Evolutionary conservation across 2,888 invertebrate genomes (phyloP).

Genomic region (Acleris emargana): DNA sequence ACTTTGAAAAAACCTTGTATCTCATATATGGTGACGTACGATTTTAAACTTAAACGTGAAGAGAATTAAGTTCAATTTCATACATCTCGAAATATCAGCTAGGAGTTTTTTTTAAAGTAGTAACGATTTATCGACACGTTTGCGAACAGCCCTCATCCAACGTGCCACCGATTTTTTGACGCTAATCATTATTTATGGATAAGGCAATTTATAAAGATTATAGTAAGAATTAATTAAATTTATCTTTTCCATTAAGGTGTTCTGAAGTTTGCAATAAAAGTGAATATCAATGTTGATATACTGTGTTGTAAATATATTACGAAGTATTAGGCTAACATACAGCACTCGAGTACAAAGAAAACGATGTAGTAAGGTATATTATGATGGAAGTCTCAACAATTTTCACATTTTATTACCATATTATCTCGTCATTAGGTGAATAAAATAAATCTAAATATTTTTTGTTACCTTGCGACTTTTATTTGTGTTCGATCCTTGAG

Average conservation of each 20-base stretch:
- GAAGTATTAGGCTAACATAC: slow-evolving; percentile 55
- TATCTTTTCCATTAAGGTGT: background rate
- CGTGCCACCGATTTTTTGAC: too few species aligned
- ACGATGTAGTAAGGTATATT: slow-evolving; percentile 48
- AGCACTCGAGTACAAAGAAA: slow-evolving; percentile 79
- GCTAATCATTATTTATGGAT: background rate
- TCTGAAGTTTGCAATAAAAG: background rate
- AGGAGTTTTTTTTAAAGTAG: too few species aligned
- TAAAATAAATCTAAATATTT: slow-evolving; percentile 74
- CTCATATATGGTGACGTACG: too few species aligned
- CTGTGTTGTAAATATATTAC: slow-evolving; percentile 20
- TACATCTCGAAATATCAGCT: too few species aligned
- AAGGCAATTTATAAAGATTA: background rate
- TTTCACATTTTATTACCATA: slow-evolving; percentile 44
- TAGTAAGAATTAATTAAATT: background rate
- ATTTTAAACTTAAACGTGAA: too few species aligned
- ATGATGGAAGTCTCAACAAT: slow-evolving; percentile 39
- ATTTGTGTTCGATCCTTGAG: slow-evolving; percentile 43
- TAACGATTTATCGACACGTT: too few species aligned
- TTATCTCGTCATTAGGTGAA: slow-evolving; percentile 60
- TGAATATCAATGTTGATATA: slow-evolving; percentile 32
- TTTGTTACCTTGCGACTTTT: slow-evolving; percentile 67
- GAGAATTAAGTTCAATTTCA: too few species aligned
- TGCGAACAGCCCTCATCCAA: too few species aligned
- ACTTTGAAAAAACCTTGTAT: too few species aligned